Evolutionary conservation across 2,888 invertebrate genomes (phyloP), one percentile per base, ranked within the genome.

Genomic region (Hedychridium roseum): DNA sequence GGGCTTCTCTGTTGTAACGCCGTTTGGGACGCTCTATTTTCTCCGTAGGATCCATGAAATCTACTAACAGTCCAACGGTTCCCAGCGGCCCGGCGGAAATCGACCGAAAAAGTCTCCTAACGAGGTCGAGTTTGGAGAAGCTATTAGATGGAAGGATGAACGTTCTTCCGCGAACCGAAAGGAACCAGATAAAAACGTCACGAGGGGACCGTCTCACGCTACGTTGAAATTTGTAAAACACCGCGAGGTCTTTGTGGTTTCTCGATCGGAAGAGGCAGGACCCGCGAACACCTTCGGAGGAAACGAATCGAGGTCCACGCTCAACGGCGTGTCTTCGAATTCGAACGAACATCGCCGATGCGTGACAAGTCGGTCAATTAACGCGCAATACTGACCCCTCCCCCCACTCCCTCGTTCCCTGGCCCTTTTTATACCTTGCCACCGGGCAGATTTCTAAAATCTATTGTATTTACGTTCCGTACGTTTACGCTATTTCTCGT

Each of bases 331-430:
- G 48, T 54, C 54, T 40, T 49, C 43, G 54, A 60, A 59, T 45
- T 28, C 7, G 28, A 28, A n/a, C 28, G 28, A 57, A 53, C 46
- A 49, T 53, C 59, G 51, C 43, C 49, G 57, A 55, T 55, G 61
- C 65, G 62, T 67, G 60, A 63, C 62, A 66, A 65, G 60, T 60
- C 63, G 60, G 57, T 66, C 63, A 54, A 50, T 55, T 27, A 35
- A 18, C 34, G 30, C 26, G 4, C 20, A 9, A 14, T 26, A 38
- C 26, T 7, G 23, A 2, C 42, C 4, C 4, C 16, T 9, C 15
- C 4, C 42, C 34, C 31, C 27, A 20, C 35, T 23, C 37, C 35
- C 21, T 30, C 12, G 44, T 21, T 12, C 26, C 3, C 16, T 12
- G 38, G 49, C 49, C 43, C 49, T 43, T 43, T 48, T n/a, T 32